These are phyloP conservation scores for Nebria brevicollis DNA, from an alignment of 2,888 invertebrate genomes.

Conservation along the genomic window DNA sequence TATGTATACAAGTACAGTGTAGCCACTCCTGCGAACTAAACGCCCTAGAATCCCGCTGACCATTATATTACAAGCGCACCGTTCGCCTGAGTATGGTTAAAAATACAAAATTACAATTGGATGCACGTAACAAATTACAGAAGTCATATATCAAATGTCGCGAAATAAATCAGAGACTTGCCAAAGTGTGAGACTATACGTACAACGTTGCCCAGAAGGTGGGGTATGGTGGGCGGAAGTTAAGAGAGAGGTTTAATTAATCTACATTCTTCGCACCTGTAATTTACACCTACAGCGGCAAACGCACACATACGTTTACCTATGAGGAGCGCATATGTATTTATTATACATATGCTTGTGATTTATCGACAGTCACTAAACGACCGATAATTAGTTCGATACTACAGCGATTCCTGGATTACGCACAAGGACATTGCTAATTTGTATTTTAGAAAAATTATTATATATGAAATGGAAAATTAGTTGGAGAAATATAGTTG, in stretches of 20 bases:
- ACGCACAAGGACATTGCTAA: background rate
- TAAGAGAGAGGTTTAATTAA: conserved; percentile 15
- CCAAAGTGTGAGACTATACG: conserved; percentile 13
- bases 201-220: background rate
- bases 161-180: conserved; percentile 40
- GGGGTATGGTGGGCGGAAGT: background rate
- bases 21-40: background rate
- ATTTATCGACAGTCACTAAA: background rate
- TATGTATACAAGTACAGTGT: background rate
- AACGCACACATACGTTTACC: background rate
- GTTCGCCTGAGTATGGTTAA: background rate
- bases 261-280: conserved; percentile 35
- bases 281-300: conserved; percentile 26
- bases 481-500: no score
- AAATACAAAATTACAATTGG: conserved; percentile 28
- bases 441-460: no score
- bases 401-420: background rate
- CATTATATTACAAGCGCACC: background rate
- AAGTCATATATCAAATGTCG: conserved; percentile 38
- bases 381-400: background rate
- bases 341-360: background rate
- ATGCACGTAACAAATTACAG: conserved; percentile 38
- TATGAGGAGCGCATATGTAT: background rate
- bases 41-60: background rate
- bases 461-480: no score